Evolutionary conservation across 2,113 vertebrate genomes (phyloP), one percentile per base, ranked within the genome.

Genomic region (Phylloscopus trochilus): DNA sequence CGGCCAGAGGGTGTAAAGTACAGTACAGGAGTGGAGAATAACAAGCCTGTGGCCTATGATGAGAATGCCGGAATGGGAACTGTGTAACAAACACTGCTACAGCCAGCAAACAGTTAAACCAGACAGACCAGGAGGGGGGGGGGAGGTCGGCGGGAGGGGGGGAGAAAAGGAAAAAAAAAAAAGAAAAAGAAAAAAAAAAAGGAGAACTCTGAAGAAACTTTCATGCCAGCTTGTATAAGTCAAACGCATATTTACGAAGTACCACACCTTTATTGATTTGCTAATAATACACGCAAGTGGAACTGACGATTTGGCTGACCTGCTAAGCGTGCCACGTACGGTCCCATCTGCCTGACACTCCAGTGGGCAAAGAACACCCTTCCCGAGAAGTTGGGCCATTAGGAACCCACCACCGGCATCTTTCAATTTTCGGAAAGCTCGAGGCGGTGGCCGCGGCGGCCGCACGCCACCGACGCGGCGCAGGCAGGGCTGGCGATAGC

Each of bases 81-180:
- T 62, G 56, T 27, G n/a, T 58, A 73, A 30, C n/a, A 41, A 74
- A 60, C 58, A 51, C 13, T 5, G 1, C 53, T 51, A 51, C 92
- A 70, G 67, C 41, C 95, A 89, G 26, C 77, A 81, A 97, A 96
- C 64, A 77, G 96, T 97, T 97, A 97, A 94, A 95, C 16, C 33
- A 81, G 70, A 23, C 53, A 59, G 79, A 10, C 15, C n/a, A n/a
- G n/a, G 51, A 4, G 27, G 12, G 10, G 3, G 2, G 14, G 7
- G 20, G 13, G 15, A 10, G 26, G 26, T 9, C 24, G 24, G 24
- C 15, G 6, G 5, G 2, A 0, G 16, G 11, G 1, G 6, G 18
- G 13, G 21, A 41, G 11, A 41, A 41, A 41, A 41, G 13, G 13
- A 41, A 41, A 41, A 11, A 21, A 55, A 11, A 19, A 6, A 28